Evolutionary conservation across 1,140 invertebrate species (phyloP).

Genomic region (Scaptomyza hsui): DNA sequence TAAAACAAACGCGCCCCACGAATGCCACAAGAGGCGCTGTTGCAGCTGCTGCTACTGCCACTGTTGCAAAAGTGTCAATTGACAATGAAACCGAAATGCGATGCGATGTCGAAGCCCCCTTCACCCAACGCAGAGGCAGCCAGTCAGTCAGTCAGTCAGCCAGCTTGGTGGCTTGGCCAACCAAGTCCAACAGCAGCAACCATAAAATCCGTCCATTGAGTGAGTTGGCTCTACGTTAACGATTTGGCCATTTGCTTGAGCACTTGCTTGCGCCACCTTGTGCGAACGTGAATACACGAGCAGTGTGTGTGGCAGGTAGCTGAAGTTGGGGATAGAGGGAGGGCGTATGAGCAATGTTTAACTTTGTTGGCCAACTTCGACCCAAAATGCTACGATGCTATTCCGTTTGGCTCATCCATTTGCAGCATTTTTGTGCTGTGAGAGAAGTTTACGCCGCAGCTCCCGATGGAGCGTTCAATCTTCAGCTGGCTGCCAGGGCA

Average conservation of each 20-base stretch:
- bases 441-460: conserved; percentile 23
- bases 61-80: conserved; percentile 58
- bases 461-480: conserved; percentile 47
- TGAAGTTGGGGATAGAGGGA: background rate
- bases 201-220: conserved; percentile 32
- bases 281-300: background rate
- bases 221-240: conserved; percentile 40
- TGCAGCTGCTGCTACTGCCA: background rate
- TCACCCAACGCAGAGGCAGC: conserved; percentile 12
- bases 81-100: conserved; percentile 57
- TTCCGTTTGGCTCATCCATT: conserved; percentile 31
- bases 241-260: conserved; percentile 46
- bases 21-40: background rate
- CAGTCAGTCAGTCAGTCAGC: background rate
- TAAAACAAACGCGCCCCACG: conserved; percentile 42
- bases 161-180: background rate
- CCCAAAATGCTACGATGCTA: conserved; percentile 18
- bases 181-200: background rate
- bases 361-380: conserved; percentile 45
- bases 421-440: conserved; percentile 20
- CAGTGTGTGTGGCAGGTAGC: background rate
- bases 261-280: conserved; percentile 44
- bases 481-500: conserved; percentile 32
- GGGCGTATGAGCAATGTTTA: conserved; percentile 42
- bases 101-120: conserved; percentile 16